These are phyloP conservation scores for Myocastor coypus DNA, from an alignment of 2,113 vertebrate genomes.

Conservation along the genomic window DNA sequence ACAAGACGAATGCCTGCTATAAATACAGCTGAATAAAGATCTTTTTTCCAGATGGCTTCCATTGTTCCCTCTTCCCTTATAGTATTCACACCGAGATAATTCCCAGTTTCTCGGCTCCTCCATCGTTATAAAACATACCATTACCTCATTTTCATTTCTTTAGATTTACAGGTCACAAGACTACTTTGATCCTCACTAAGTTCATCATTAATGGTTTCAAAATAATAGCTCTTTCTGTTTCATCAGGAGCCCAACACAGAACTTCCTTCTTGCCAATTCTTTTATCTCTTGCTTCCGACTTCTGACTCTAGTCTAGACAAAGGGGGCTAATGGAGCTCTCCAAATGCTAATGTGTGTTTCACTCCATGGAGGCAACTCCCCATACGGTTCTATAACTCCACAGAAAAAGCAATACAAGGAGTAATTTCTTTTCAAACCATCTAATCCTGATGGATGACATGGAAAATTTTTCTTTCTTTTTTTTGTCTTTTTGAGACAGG, in stretches of 20 bases:
- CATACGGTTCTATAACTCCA: background rate
- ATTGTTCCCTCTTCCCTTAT: constrained; percentile 68
- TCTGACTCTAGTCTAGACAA: constrained; percentile 69
- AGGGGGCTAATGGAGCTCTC: constrained; percentile 54
- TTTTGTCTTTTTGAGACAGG: too few relatives aligned
- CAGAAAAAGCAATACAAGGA: background rate
- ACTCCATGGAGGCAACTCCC: background rate
- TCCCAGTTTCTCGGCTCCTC: constrained; percentile 69
- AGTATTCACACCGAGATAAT: constrained; percentile 75
- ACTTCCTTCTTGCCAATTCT: constrained; percentile 55
- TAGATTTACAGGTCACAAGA: constrained; percentile 75
- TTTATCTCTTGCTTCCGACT: constrained; percentile 69
- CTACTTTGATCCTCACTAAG: constrained; percentile 72
- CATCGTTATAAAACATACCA: constrained; percentile 77
- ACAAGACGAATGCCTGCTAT: constrained; percentile 71
- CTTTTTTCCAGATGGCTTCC: constrained; percentile 64
- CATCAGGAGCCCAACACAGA: constrained; percentile 45
- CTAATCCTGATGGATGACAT: background rate
- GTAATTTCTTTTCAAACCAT: constrained; percentile 53
- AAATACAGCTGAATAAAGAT: constrained; percentile 78
- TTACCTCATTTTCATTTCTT: constrained; percentile 80
- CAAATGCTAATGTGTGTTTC: constrained; percentile 53
- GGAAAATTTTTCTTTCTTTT: constrained; percentile 15
- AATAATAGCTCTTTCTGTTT: constrained; percentile 64
- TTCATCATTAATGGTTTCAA: constrained; percentile 76